Base-by-base conservation (phyloP, 1,140 invertebrate species). In the Lepidurus couesii region DNA sequence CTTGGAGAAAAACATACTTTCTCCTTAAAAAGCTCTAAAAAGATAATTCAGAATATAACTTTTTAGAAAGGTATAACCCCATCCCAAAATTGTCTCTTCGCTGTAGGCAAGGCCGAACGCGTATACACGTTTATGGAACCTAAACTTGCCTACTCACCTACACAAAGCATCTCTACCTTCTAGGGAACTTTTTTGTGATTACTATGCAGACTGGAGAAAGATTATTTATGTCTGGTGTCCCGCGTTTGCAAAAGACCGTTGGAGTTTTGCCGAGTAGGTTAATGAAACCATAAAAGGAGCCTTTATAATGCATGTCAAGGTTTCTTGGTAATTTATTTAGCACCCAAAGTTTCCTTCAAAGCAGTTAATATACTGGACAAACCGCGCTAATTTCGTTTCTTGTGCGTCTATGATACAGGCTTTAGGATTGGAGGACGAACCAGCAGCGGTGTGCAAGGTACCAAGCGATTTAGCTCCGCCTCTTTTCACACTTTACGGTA, bases 221-320 rank as follows among this genome's bases (percentile, higher is more conserved):
- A 65, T 65, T n/a, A n/a, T 34, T n/a, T n/a, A 65, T 65, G 53
- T 65, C 53, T 65, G 16, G 7, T 7, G n/a, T 5, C n/a, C 4
- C 34, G 34, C 34, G 34, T 65, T 65, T 65, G 13, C 5, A 65
- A 13, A 65, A 65, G 21, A 13, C 21, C 9, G 3, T 16, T 65
- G 53, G 53, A 65, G 53, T 7, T 65, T 21, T 65, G 16, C 53
- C 53, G 16, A 65, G 53, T 65, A 65, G 53, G 53, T 65, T 65
- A 65, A 65, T 65, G 16, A 65, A 65, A 65, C 21, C 16, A n/a
- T 65, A 65, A 65, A 65, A 65, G 53, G 21, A 4, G 16, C 45
- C 45, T 65, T 65, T 65, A 21, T 34, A 34, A 34, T 65, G 53
- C 53, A 21, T 65, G 53, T 65, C 53, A 65, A 65, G 53, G 53